Percentiles rank a stretch among this genome's conserved stretches.
phyloP scores from a whole-genome alignment of 2,113 vertebrate species.

The Eulacestoma nigropectus region DNA sequence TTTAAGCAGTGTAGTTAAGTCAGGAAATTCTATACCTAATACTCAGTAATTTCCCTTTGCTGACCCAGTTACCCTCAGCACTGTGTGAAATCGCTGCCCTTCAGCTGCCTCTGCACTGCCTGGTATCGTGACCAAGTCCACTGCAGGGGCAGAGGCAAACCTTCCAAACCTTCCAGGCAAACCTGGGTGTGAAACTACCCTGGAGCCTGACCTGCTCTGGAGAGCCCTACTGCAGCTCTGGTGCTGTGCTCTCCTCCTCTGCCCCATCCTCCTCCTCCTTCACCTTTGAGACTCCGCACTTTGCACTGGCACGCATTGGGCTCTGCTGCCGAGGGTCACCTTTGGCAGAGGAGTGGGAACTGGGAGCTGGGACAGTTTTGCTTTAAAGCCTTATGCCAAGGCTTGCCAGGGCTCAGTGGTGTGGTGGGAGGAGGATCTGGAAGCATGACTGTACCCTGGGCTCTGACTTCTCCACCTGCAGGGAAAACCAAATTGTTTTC shows the following conservation, averaged over 20 bases:
- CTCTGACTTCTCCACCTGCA: neutral
- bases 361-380: neutral
- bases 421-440: conserved; percentile 8
- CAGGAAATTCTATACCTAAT: conserved; percentile 23
- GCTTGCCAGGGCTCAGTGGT: neutral
- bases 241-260: neutral
- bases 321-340: neutral
- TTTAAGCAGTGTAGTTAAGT: neutral
- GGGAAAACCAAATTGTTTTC: neutral
- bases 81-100: neutral
- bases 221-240: neutral
- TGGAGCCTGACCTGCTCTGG: neutral
- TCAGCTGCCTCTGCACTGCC: neutral
- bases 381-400: neutral
- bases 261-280: neutral
- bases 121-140: fast-evolving
- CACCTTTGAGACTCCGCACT: neutral
- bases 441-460: neutral
- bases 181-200: neutral
- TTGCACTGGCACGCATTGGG: neutral
- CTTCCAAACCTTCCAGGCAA: too few relatives aligned
- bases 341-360: neutral
- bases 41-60: neutral
- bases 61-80: neutral
- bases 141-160: neutral